Conservation (phyloP, 1,140 invertebrate species). For the Frieseomelitta varia region DNA sequence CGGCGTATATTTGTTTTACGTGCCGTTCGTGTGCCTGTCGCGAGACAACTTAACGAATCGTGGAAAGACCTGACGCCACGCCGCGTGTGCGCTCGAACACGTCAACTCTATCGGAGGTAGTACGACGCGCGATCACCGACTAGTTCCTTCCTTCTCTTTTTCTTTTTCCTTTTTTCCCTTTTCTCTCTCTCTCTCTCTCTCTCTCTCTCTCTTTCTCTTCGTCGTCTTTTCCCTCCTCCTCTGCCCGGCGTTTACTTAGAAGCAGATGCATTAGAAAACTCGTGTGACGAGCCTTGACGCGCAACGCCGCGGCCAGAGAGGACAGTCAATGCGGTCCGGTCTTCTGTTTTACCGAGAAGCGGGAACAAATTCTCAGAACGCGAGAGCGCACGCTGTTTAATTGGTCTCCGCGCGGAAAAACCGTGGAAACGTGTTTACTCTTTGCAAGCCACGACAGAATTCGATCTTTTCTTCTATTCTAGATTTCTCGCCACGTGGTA, state of each 20-base stretch:
- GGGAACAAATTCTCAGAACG: background rate
- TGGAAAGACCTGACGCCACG: conserved; percentile 63
- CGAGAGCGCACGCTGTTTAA: background rate
- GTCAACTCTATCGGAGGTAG: conserved; percentile 54
- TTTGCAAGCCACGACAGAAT: too few relatives aligned
- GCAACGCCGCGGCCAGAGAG: conserved; percentile 8
- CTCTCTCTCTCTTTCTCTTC: too few relatives aligned
- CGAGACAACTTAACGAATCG: conserved; percentile 54
- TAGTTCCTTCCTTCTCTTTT: conserved; percentile 28
- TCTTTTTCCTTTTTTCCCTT: background rate
- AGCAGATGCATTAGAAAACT: conserved; percentile 72
- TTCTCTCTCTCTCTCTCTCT: background rate
- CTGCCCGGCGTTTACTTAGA: conserved; percentile 65
- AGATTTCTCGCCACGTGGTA: background rate
- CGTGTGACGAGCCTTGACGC: conserved; percentile 66
- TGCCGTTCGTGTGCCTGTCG: conserved; percentile 60
- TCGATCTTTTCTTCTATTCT: background rate
- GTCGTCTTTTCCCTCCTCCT: background rate
- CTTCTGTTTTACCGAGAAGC: conserved; percentile 11
- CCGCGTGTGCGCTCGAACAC: conserved; percentile 68
- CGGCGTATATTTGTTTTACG: conserved; percentile 59
- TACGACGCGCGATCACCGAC: conserved; percentile 50
- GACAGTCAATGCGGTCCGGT: conserved; percentile 1
- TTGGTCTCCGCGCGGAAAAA: background rate
- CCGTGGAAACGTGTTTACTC: background rate